Evolutionary conservation across 1,140 invertebrate genomes (phyloP), one percentile per base, ranked within the genome.

Genomic region (Ceratina australensis): DNA sequence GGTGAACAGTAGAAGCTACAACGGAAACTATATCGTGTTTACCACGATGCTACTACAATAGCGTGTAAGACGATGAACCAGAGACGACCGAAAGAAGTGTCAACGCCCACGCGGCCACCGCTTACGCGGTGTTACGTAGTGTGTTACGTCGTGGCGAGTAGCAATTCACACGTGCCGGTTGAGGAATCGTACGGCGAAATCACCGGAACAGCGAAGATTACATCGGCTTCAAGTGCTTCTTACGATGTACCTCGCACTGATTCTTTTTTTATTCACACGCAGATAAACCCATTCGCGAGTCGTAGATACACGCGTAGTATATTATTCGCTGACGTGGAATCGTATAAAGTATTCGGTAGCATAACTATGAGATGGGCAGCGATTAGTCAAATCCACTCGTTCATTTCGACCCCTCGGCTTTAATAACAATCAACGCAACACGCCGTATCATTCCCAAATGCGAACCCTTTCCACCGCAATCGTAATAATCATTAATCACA

Each of bases 101-200:
- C 65, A 59, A 60, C 73, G 73, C 73, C 66, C 73, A 76, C 73
- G 73, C 65, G 20, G 20, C 33, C 33, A 10, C 20, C 61, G 49
- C 73, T 68, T 59, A 49, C 73, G 64, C 33, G 33, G 52, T 75
- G 24, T 76, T 76, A 76, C 73, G 73, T 69, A 16, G 65, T 60
- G 65, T 60, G 18, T 69, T 76, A 69, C 47, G 73, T 76, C 26
- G 73, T 52, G 22, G 72, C n/a, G 33, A 28, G 52, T 13, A 56
- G 73, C 65, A 26, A 60, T 69, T 76, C 73, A 69, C 65, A 76
- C 65, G 73, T 76, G 73, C n/a, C 28, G n/a, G 42, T 22, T 12
- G 65, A 13, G 54, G 54, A 42, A 69, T 60, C 49, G 26, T 47
- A 4, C 42, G 42, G 24, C n/a, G 42, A 7, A n/a, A 50, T 4